Conservation (phyloP, 2,888 invertebrate genomes). For the Thumatha senex region DNA sequence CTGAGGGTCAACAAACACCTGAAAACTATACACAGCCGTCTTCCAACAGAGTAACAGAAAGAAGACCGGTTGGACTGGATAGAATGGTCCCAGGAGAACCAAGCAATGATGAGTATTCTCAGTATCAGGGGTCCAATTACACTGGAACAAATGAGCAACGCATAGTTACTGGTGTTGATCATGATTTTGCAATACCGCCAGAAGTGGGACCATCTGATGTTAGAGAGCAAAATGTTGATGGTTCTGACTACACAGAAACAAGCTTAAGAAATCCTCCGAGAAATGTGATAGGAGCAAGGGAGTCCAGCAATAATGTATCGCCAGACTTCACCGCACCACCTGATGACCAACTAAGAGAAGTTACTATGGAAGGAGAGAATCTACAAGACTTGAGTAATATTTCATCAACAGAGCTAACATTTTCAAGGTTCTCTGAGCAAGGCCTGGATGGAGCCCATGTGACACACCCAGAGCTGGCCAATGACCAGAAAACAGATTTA, state of each 20-base stretch:
- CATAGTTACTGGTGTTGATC: slow-evolving; percentile 83
- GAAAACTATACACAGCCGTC: slow-evolving; percentile 60
- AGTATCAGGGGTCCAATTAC: slow-evolving; percentile 63
- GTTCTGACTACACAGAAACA: slow-evolving; percentile 71
- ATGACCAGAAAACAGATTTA: slow-evolving; percentile 50
- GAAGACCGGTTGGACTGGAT: slow-evolving; percentile 81
- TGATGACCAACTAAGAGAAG: slow-evolving; percentile 76
- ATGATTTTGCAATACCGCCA: slow-evolving; percentile 53
- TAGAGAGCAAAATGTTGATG: slow-evolving; percentile 72
- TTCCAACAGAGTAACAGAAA: slow-evolving; percentile 49
- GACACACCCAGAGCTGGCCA: slow-evolving; percentile 46
- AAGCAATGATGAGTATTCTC: slow-evolving; percentile 73
- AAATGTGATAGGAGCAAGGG: slow-evolving; percentile 55
- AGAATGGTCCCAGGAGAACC: slow-evolving; percentile 86
- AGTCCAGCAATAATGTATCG: slow-evolving; percentile 45
- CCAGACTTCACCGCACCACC: slow-evolving; percentile 52
- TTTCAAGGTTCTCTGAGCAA: slow-evolving; percentile 66
- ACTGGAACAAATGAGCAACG: slow-evolving; percentile 68
- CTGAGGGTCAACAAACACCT: slow-evolving; percentile 70
- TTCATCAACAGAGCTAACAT: slow-evolving; percentile 60
- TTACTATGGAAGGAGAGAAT: slow-evolving; percentile 85
- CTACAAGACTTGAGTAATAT: slow-evolving; percentile 70
- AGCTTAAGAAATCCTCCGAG: slow-evolving; percentile 52
- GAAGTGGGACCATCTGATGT: slow-evolving; percentile 62
- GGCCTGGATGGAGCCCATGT: slow-evolving; percentile 77